Evolutionary conservation across 2,797 vertebrate genomes (phyloP), one percentile per base, ranked within the genome.

Genomic region (Coranthus polyacanthus): DNA sequence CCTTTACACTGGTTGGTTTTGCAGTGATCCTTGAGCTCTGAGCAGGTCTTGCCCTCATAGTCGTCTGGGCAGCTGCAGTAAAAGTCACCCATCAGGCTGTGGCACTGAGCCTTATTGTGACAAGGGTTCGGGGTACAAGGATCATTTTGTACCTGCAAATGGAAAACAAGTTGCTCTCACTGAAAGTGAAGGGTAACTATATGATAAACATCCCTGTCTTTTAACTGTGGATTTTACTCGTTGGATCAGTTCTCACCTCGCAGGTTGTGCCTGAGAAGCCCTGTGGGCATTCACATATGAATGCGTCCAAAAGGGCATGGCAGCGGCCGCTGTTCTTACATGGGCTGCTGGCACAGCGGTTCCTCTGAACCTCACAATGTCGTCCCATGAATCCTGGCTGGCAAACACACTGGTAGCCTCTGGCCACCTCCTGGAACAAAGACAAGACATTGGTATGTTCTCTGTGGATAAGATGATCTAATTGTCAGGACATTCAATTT

Each of bases 41-140:
- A 96, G 42, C 97, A 99, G 67, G 97, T 97, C 77, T 96, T 96
- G 45, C 97, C 97, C 9, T 96, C 96, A 2, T 96, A 93, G 44
- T 95, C 94, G 2, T 98, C 96, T 0, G 95, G 89, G 52, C 97
- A 99, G 21, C 94, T 94, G 38, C 97, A 99, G 87, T 95, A 96
- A 79, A 98, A 98, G 65, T 96, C 96, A 0, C 93, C 94, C 53
- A 82, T 84, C 29, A 95, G 59, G 76, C 90, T 89, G 67, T 94
- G 96, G 87, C 97, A 98, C 65, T 88, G 93, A 17, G 95, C 96
- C 57, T 94, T 93, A 20, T 97, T 97, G 59, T 93, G 95, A 73
- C 97, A 99, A 0, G 97, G 97, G 85, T 93, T 95, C 0, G 96
- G 96, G 56, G 90, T 92, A 63, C 97, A 99, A 6, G 93, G 93